A percentile compares a stretch with the other conserved stretches of the same genome.
Conservation (phyloP, 2,797 vertebrate genomes). For the Falco berigora region DNA sequence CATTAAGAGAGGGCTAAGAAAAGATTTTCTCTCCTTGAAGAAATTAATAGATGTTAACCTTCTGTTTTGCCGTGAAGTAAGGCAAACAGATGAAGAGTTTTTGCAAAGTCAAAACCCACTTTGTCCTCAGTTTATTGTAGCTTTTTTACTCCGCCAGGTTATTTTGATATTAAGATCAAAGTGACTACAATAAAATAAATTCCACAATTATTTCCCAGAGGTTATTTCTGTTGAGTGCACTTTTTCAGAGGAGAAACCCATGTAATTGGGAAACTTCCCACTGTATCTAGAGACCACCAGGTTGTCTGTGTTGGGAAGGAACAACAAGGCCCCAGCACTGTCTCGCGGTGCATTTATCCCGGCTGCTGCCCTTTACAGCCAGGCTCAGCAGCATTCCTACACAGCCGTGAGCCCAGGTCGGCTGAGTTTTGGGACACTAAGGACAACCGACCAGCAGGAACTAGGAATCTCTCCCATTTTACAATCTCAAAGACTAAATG, state of each 20-base stretch:
- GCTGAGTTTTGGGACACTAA: background rate
- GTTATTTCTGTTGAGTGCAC: background rate
- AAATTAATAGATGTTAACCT: background rate
- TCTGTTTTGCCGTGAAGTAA: conserved; percentile 10
- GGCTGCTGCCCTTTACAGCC: accelerated
- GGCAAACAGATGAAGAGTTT: background rate
- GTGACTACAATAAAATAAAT: background rate
- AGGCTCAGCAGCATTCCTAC: accelerated
- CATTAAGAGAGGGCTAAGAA: background rate
- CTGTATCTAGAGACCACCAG: background rate
- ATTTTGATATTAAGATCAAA: background rate
- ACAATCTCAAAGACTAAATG: background rate
- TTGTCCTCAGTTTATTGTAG: background rate
- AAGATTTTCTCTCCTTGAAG: background rate
- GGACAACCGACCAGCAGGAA: background rate
- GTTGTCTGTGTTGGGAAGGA: background rate
- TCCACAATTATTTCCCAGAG: background rate
- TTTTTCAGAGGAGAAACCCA: background rate
- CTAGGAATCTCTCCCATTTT: background rate
- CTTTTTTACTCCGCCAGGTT: background rate
- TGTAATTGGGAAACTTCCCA: background rate
- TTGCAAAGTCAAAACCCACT: background rate
- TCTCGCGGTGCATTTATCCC: accelerated
- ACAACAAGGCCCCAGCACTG: too few species aligned
- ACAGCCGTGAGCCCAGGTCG: accelerated